A percentile compares a stretch with the other conserved stretches of the same genome.
These are phyloP conservation scores for Mastacembelus armatus DNA, from an alignment of 2,797 vertebrate genomes.

Conservation along the genomic window DNA sequence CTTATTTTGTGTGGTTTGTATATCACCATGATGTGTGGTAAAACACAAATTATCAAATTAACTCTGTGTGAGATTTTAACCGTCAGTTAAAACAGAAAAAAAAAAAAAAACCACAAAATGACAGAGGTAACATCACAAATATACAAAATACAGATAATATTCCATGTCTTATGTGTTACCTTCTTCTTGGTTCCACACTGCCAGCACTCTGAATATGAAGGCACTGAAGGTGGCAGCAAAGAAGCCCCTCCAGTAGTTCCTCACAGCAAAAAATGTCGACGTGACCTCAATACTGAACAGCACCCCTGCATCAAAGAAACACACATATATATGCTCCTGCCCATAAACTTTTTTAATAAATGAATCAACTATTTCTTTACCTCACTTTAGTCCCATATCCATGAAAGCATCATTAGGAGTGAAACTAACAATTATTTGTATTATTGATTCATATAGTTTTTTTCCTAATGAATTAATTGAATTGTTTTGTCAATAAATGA, in stretches of 20 bases:
- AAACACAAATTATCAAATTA: too few relatives aligned
- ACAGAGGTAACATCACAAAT: not conserved
- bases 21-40: too few relatives aligned
- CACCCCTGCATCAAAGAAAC: conserved; percentile 85
- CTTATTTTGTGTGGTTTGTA: conserved; percentile 9
- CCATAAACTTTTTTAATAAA: not conserved
- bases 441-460: too few relatives aligned
- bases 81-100: not conserved
- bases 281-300: conserved; percentile 99
- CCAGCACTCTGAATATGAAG: conserved; percentile 97
- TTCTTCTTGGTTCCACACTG: conserved; percentile 98
- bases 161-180: conserved; percentile 77
- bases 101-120: not conserved
- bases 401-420: not conserved
- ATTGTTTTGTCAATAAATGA: too few relatives aligned
- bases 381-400: not conserved
- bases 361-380: not conserved
- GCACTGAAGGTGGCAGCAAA: conserved; percentile 98
- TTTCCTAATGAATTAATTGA: too few relatives aligned
- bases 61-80: not conserved
- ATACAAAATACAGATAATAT: not conserved
- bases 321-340: conserved; percentile 3
- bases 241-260: conserved; percentile 99
- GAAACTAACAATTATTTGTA: not conserved
- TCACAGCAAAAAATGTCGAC: conserved; percentile 97